Percentiles rank a stretch among this genome's conserved stretches.
phyloP scores from a whole-genome alignment of 2,888 invertebrate species.

The Plusia festucae region DNA sequence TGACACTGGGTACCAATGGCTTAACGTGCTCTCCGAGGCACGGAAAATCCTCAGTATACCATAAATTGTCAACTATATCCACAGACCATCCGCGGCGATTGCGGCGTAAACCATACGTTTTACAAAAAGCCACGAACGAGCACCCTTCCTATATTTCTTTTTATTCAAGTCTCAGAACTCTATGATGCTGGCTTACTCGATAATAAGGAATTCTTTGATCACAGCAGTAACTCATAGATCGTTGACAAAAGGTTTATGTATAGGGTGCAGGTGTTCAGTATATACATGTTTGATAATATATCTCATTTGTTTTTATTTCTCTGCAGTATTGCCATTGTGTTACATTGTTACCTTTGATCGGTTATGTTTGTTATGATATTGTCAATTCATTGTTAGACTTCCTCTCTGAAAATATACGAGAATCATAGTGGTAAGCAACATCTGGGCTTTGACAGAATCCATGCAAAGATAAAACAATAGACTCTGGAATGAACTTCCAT shows the following conservation, averaged over 20 bases:
- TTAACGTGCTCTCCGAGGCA: too few relatives aligned
- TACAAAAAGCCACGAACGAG: too few relatives aligned
- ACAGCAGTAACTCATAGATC: too few relatives aligned
- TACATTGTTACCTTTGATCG: slow-evolving; percentile 28
- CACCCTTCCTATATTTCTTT: too few relatives aligned
- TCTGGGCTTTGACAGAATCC: background rate
- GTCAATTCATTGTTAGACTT: slow-evolving; percentile 31
- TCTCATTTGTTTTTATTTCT: slow-evolving; percentile 31
- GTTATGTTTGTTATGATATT: slow-evolving; percentile 24
- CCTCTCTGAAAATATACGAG: slow-evolving; percentile 20
- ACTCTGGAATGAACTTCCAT: background rate
- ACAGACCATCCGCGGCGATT: too few relatives aligned
- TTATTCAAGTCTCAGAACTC: too few relatives aligned
- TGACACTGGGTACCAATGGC: too few relatives aligned
- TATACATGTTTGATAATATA: slow-evolving; percentile 37
- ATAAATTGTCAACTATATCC: too few relatives aligned
- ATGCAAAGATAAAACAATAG: background rate
- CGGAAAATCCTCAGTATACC: too few relatives aligned
- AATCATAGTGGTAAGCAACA: slow-evolving; percentile 7
- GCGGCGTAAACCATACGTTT: too few relatives aligned
- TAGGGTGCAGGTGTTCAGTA: background rate
- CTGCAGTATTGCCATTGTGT: slow-evolving; percentile 28
- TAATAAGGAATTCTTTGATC: too few relatives aligned
- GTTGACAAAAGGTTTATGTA: background rate
- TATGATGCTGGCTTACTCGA: too few relatives aligned